These are phyloP conservation scores for Electrona antarctica DNA, from an alignment of 2,113 vertebrate genomes.

Conservation along the genomic window DNA sequence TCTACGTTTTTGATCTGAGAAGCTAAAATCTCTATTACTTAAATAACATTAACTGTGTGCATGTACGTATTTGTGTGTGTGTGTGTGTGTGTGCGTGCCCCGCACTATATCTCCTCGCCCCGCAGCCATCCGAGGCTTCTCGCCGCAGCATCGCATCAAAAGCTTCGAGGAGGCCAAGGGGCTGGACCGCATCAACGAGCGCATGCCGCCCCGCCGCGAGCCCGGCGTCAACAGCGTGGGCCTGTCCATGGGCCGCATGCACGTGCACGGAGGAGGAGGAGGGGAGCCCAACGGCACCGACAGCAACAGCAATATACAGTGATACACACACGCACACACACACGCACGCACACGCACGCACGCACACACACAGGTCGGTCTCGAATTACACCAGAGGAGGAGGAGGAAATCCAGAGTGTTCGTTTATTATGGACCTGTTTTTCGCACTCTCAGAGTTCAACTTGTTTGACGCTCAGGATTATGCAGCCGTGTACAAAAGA, in stretches of 20 bases:
- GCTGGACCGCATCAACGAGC: slow-evolving; percentile 82
- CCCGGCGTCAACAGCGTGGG: slow-evolving; percentile 80
- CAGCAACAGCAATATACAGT: slow-evolving; percentile 85
- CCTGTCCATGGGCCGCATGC: slow-evolving; percentile 81
- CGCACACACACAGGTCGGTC: slow-evolving; percentile 3
- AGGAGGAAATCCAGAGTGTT: too few species aligned
- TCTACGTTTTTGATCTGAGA: background rate
- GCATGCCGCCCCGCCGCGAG: slow-evolving; percentile 80
- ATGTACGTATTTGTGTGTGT: background rate
- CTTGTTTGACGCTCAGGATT: too few species aligned
- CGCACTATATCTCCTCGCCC: slow-evolving; percentile 25
- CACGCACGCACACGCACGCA: slow-evolving; percentile 14
- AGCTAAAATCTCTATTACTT: background rate
- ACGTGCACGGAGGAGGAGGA: slow-evolving; percentile 69
- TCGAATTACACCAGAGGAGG: too few species aligned
- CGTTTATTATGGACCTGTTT: too few species aligned
- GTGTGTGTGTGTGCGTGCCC: background rate
- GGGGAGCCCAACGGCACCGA: slow-evolving; percentile 85
- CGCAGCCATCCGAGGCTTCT: slow-evolving; percentile 83
- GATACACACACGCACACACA: slow-evolving; percentile 54
- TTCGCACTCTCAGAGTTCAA: too few species aligned
- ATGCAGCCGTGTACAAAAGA: background rate
- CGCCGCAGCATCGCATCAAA: slow-evolving; percentile 83
- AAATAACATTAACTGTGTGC: slow-evolving; percentile 17
- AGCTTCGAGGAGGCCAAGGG: slow-evolving; percentile 83